A percentile compares a stretch with the other conserved stretches of the same genome.
These are phyloP conservation scores for Cynopterus brachyotis DNA, from an alignment of 2,113 vertebrate species.

Conservation along the genomic window DNA sequence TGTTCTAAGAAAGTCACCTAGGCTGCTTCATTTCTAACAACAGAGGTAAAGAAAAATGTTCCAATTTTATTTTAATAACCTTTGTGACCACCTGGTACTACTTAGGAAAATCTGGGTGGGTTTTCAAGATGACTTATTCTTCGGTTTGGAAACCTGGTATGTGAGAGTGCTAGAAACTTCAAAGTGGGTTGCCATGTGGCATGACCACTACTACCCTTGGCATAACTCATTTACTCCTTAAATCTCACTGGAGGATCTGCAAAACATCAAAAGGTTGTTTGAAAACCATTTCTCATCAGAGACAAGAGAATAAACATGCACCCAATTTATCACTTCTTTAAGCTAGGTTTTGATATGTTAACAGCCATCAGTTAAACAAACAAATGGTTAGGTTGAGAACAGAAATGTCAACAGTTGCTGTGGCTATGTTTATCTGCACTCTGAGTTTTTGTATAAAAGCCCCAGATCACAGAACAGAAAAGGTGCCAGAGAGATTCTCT, in stretches of 20 bases:
- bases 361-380: slow-evolving; percentile 19
- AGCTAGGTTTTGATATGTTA: slow-evolving; percentile 24
- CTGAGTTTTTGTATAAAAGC: neutral
- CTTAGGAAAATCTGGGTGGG: neutral
- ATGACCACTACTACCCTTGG: neutral
- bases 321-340: neutral
- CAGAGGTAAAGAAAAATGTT: neutral
- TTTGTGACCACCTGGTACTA: neutral
- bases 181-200: neutral
- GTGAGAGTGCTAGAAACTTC: neutral
- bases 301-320: slow-evolving; percentile 1
- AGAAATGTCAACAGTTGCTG: slow-evolving; percentile 17
- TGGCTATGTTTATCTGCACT: slow-evolving; percentile 19
- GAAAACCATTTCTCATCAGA: slow-evolving; percentile 2
- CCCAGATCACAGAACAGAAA: neutral
- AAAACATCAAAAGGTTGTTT: neutral
- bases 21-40: neutral
- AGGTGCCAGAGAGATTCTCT: neutral
- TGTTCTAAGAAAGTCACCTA: neutral
- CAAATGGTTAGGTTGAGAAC: slow-evolving; percentile 35
- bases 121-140: neutral
- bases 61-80: neutral
- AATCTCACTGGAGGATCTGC: neutral
- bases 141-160: neutral
- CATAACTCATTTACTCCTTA: neutral